phyloP scores from a whole-genome alignment of 1,140 invertebrate species.

The Formica exsecta region DNA sequence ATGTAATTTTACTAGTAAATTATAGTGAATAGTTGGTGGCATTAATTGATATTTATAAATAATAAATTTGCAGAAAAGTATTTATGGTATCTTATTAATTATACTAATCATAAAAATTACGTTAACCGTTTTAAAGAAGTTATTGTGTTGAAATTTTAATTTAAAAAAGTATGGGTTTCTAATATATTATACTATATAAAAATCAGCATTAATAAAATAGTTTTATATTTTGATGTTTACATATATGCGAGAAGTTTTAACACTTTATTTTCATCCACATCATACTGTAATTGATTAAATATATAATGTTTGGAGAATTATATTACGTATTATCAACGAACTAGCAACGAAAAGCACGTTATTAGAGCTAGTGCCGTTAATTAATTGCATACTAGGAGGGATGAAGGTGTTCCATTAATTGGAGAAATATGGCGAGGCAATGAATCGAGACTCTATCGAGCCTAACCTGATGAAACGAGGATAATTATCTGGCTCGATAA shows the following conservation, averaged over 20 bases:
- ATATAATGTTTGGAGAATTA: background rate
- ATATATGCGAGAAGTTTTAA: background rate
- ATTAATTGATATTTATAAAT: background rate
- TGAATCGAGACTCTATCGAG: constrained; percentile 60
- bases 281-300: constrained; percentile 32
- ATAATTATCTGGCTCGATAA: constrained; percentile 59
- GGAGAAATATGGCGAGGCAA: constrained; percentile 40
- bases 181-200: too few relatives aligned
- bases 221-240: too few relatives aligned
- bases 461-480: constrained; percentile 58
- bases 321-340: background rate
- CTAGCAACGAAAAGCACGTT: constrained; percentile 6
- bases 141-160: too few relatives aligned
- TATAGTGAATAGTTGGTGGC: background rate
- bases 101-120: too few relatives aligned
- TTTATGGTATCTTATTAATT: too few relatives aligned
- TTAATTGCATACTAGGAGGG: constrained; percentile 36
- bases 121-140: too few relatives aligned
- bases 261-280: background rate
- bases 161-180: too few relatives aligned
- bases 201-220: too few relatives aligned
- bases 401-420: constrained; percentile 50
- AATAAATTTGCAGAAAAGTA: too few relatives aligned
- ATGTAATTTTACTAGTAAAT: background rate
- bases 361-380: constrained; percentile 34